Conservation (phyloP, 1,140 invertebrate genomes). For the Choristoneura fumiferana region DNA sequence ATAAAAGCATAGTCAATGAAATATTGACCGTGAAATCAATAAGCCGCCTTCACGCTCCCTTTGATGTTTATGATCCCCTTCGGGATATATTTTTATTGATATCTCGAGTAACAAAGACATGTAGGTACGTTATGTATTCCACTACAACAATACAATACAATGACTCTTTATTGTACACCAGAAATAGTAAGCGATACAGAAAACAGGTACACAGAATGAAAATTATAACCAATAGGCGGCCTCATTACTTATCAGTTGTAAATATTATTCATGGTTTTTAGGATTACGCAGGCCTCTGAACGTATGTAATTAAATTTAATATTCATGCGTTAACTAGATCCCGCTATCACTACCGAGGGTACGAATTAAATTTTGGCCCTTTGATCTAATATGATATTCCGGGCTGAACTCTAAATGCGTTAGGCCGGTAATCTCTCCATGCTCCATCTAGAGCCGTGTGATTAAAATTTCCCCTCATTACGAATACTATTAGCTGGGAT, state of each 20-base stretch:
- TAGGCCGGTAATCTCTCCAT: slow-evolving; percentile 34
- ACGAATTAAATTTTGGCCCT: slow-evolving; percentile 44
- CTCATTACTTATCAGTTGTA: too few relatives aligned
- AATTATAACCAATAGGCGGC: too few relatives aligned
- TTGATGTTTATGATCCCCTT: slow-evolving; percentile 6
- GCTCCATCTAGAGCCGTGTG: slow-evolving; percentile 27
- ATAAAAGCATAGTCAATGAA: slow-evolving; percentile 28
- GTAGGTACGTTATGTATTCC: too few relatives aligned
- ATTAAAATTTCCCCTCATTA: slow-evolving; percentile 45
- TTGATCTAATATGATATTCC: slow-evolving; percentile 44
- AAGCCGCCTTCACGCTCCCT: not conserved
- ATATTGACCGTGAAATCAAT: slow-evolving; percentile 23
- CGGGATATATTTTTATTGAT: not conserved
- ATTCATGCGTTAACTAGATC: slow-evolving; percentile 33
- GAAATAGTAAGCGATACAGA: too few relatives aligned
- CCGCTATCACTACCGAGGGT: slow-evolving; percentile 28
- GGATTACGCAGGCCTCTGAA: slow-evolving; percentile 20
- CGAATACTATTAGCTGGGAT: slow-evolving; percentile 25
- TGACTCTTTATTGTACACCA: too few relatives aligned
- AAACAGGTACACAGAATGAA: too few relatives aligned
- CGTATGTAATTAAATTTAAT: slow-evolving; percentile 38
- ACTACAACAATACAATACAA: too few relatives aligned
- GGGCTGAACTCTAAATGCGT: slow-evolving; percentile 37
- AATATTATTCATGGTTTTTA: slow-evolving; percentile 19
- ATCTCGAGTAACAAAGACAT: not conserved